These are phyloP conservation scores for Myodes glareolus DNA, from an alignment of 2,113 vertebrate species.

Conservation along the genomic window DNA sequence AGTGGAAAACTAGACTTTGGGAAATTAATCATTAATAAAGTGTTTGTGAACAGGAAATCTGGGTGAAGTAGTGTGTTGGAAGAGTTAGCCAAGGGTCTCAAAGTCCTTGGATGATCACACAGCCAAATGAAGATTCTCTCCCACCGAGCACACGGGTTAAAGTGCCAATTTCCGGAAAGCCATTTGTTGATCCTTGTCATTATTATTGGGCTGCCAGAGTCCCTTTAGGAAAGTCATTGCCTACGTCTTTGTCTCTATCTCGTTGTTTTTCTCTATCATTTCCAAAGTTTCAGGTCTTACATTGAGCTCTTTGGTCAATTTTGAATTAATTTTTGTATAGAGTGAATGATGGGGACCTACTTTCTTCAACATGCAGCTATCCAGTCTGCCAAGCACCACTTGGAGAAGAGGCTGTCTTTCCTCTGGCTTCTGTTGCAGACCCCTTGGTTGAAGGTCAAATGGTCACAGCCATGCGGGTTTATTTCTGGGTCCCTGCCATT, in stretches of 20 bases:
- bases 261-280: too few relatives aligned
- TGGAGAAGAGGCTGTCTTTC: not conserved
- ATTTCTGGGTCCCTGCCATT: too few relatives aligned
- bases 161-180: not conserved
- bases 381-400: not conserved
- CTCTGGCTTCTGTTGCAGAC: not conserved
- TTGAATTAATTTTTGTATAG: not conserved
- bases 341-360: not conserved
- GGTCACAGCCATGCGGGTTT: not conserved
- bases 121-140: not conserved
- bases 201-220: not conserved
- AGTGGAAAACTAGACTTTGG: not conserved
- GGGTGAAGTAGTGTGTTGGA: not conserved
- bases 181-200: too few relatives aligned
- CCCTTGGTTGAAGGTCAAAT: not conserved
- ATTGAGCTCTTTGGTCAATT: not conserved
- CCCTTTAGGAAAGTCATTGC: not conserved
- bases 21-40: not conserved
- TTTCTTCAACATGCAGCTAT: not conserved
- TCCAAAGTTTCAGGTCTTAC: not conserved
- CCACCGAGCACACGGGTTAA: not conserved
- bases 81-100: not conserved
- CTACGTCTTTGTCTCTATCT: not conserved
- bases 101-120: not conserved
- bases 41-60: not conserved